Base-by-base conservation (phyloP, 1,140 invertebrate species). In the Carposina sasakii region DNA sequence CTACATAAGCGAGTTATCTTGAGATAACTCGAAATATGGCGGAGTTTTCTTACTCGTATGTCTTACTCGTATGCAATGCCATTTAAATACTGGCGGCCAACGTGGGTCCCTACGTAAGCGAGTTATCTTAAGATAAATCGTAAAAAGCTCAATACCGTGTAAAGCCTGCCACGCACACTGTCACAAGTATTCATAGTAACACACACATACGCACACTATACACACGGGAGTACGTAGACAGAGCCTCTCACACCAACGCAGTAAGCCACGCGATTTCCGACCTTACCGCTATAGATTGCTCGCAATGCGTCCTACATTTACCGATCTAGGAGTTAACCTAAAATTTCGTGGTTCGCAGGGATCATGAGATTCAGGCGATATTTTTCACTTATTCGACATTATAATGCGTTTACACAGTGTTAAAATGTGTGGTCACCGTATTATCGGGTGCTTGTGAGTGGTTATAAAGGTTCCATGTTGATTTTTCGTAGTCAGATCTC, bases 311-410 rank as follows among this genome's bases (percentile, higher is more conserved):
- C 76, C 71, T 76, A 77, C 75, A 76, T 77, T 74, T 64, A 69
- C 69, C 62, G 66, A 72, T 74, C 67, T 59, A 60, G 48, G 60
- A 71, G 65, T 78, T 82, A 82, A 82, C 78, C 78, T 82, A 62
- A 76, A 82, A 82, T 72, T 67, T 64, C 48, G 52, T 65, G 56
- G 62, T 57, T 54, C 42, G 50, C 47, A 62, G 17, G 47, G 51
- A 70, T 64, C 55, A 67, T 65, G 49, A 43, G 51, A 48, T 40
- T 28, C 5, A 39, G 16, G n/a, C n/a, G n/a, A n/a, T n/a, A n/a
- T n/a, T n/a, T n/a, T n/a, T n/a, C n/a, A n/a, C n/a, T n/a, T n/a
- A n/a, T n/a, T n/a, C n/a, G n/a, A n/a, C n/a, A n/a, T n/a, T n/a
- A n/a, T n/a, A n/a, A n/a, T n/a, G n/a, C n/a, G n/a, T n/a, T n/a